Percentiles rank a stretch among this genome's conserved stretches.
phyloP scores from a whole-genome alignment of 2,113 vertebrate species.

The Oenanthe melanoleuca region DNA sequence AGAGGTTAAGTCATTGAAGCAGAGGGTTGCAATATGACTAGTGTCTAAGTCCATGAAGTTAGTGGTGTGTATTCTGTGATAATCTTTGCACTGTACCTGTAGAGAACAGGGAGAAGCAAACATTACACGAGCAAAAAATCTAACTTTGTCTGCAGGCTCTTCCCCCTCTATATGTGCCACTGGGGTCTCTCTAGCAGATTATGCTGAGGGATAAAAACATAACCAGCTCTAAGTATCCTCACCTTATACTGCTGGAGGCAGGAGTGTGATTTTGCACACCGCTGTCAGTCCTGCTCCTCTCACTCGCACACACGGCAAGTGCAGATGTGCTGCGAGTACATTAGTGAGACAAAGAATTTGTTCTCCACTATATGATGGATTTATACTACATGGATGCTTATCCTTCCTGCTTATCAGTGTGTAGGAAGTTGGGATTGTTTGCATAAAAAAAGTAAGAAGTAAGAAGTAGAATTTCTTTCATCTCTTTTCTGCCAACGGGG shows the following conservation, averaged over 20 bases:
- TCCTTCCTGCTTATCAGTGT: neutral
- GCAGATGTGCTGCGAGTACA: neutral
- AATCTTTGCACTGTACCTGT: neutral
- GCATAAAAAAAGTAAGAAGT: neutral
- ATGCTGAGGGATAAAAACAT: neutral
- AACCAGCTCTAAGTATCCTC: neutral
- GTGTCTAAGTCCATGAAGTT: neutral
- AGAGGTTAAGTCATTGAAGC: neutral
- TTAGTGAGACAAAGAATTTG: neutral
- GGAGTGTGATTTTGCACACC: neutral
- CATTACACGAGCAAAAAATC: neutral
- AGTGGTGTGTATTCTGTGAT: neutral
- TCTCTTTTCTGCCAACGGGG: neutral
- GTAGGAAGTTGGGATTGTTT: neutral
- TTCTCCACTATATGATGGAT: neutral
- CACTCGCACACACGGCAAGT: accelerated
- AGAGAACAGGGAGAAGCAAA: neutral
- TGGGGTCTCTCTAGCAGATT: neutral
- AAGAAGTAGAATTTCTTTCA: neutral
- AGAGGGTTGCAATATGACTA: neutral
- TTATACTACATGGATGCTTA: neutral
- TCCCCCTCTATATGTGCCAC: accelerated
- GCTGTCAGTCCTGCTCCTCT: neutral
- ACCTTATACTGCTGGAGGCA: neutral
- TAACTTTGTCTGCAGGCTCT: neutral